phyloP scores from a whole-genome alignment of 1,140 invertebrate genomes.

The Acromyrmex charruanus region DNA sequence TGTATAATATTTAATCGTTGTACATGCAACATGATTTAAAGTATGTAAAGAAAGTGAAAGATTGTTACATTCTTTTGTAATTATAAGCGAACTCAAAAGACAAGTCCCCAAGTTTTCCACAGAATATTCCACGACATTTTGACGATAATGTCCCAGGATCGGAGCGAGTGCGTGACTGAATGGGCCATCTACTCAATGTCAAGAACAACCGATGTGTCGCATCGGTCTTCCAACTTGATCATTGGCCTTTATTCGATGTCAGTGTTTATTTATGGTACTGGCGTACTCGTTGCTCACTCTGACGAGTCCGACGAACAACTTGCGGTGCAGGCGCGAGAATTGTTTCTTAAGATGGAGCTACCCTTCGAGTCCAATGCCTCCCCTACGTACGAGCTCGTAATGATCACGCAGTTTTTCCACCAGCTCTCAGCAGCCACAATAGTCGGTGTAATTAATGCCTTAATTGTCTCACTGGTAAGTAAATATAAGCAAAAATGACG shows the following conservation, averaged over 20 bases:
- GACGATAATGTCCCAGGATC: constrained; percentile 55
- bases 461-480: constrained; percentile 61
- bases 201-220: constrained; percentile 36
- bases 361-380: constrained; percentile 45
- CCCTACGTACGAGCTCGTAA: constrained; percentile 56
- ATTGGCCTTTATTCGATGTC: constrained; percentile 45
- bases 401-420: constrained; percentile 45
- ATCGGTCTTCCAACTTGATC: constrained; percentile 44
- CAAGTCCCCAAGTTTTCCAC: not conserved
- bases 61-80: not conserved
- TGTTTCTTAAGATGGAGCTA: constrained; percentile 61
- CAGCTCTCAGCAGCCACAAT: constrained; percentile 52
- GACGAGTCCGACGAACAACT: constrained; percentile 13
- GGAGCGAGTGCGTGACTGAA: constrained; percentile 29
- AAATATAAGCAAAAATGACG: not conserved
- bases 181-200: constrained; percentile 42
- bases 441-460: constrained; percentile 47
- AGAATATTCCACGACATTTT: constrained; percentile 60
- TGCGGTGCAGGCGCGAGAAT: not conserved
- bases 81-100: not conserved
- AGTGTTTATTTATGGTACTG: constrained; percentile 44
- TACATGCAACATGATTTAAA: not conserved
- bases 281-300: constrained; percentile 11
- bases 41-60: not conserved
- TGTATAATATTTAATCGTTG: not conserved